Evolutionary conservation across 2,113 vertebrate genomes (phyloP).

Genomic region (Aramus guarauna): DNA sequence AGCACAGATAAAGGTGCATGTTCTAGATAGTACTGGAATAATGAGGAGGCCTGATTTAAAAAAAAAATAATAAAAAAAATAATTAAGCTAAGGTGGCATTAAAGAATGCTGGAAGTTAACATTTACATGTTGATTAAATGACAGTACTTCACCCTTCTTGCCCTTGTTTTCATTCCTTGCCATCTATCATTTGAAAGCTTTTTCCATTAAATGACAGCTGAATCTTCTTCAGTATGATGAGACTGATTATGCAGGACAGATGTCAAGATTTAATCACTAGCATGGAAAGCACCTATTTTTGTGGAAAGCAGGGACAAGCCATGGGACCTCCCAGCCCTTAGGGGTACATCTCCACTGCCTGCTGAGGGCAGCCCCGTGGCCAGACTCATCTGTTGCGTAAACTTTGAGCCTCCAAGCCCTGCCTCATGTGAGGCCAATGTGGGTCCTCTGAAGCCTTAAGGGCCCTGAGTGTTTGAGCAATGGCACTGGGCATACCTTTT

Average conservation of each 20-base stretch:
- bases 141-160: not conserved
- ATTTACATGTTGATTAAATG: constrained; percentile 38
- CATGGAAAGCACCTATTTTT: not conserved
- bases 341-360: not conserved
- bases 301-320: not conserved
- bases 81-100: not conserved
- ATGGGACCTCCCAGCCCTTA: rapidly evolving
- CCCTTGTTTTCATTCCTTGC: not conserved
- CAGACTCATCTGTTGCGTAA: not conserved
- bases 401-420: not conserved
- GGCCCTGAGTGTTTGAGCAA: not conserved
- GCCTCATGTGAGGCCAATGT: not conserved
- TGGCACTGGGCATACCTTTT: not conserved
- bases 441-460: not conserved
- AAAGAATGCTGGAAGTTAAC: not conserved
- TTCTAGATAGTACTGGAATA: not conserved
- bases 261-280: not conserved
- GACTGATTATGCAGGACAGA: not conserved
- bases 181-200: not conserved
- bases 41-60: not conserved
- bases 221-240: not conserved
- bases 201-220: not conserved
- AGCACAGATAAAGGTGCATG: not conserved
- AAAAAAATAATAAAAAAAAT: not conserved
- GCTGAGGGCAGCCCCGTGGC: not conserved